phyloP scores from a whole-genome alignment of 2,797 vertebrate species.

The Somateria mollissima region DNA sequence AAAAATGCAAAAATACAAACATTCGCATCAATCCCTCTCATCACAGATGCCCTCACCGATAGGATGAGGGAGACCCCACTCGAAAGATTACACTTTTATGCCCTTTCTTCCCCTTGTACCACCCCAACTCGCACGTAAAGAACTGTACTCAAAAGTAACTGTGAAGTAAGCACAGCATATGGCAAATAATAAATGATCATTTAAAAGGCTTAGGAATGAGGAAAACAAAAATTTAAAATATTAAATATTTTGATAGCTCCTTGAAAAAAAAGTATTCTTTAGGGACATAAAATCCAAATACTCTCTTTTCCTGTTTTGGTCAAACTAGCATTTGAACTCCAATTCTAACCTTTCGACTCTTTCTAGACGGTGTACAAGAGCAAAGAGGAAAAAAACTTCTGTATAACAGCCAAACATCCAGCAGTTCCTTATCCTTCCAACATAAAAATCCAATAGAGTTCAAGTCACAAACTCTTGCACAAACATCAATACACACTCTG shows the following conservation, averaged over 20 bases:
- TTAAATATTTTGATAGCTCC: not conserved
- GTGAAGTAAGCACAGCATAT: not conserved
- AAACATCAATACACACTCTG: not conserved
- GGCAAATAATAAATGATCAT: not conserved
- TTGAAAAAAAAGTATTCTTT: not conserved
- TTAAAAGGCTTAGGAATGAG: not conserved
- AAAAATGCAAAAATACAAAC: constrained; percentile 33
- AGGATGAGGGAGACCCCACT: not conserved
- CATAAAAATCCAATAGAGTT: not conserved
- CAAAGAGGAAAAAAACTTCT: not conserved
- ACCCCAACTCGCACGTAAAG: not conserved
- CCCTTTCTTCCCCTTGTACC: not conserved
- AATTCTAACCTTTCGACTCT: not conserved
- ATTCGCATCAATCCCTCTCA: not conserved
- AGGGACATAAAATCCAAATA: not conserved
- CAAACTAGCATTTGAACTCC: not conserved
- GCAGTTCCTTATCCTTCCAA: not conserved
- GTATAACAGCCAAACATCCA: not conserved
- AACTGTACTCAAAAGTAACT: not conserved
- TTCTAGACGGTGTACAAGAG: not conserved
- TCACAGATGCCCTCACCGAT: not conserved
- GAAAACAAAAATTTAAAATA: not conserved
- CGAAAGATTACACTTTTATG: not conserved
- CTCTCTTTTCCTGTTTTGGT: not conserved
- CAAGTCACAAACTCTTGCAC: not conserved